phyloP scores from a whole-genome alignment of 2,113 vertebrate species.

The Dolichallabes microphthalmus region DNA sequence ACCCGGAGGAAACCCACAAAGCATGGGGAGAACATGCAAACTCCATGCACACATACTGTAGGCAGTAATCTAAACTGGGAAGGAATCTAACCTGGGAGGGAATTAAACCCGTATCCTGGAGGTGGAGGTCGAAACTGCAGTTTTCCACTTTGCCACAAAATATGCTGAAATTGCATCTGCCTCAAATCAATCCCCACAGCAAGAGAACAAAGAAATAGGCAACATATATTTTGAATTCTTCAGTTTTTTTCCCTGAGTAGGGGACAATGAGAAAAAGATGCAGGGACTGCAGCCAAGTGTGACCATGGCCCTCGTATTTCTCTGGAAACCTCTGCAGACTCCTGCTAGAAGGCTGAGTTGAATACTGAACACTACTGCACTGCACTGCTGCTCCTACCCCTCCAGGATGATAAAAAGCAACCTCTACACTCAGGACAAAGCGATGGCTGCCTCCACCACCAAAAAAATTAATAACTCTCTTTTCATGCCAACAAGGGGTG shows the following conservation, averaged over 20 bases:
- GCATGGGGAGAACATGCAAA: too few species aligned
- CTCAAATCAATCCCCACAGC: too few species aligned
- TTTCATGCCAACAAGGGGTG: conserved; percentile 1
- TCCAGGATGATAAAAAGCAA: conserved; percentile 47
- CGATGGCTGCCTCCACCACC: conserved; percentile 26
- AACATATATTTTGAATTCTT: conserved; percentile 7
- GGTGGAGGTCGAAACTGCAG: too few species aligned
- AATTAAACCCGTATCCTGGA: too few species aligned
- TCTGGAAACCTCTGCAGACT: conserved; percentile 61
- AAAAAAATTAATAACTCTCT: conserved; percentile 31
- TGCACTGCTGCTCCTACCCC: conserved; percentile 56
- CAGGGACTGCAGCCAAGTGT: conserved; percentile 70
- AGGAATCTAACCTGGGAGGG: too few species aligned
- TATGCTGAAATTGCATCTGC: too few species aligned
- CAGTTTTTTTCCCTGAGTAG: background rate
- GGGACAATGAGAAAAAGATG: conserved; percentile 47
- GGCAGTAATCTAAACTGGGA: too few species aligned
- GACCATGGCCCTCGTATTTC: conserved; percentile 73
- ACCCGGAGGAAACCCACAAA: too few species aligned
- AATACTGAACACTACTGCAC: conserved; percentile 74
- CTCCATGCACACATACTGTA: too few species aligned
- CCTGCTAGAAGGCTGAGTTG: conserved; percentile 65
- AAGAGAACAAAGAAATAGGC: conserved; percentile 12
- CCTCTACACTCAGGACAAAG: conserved; percentile 42
- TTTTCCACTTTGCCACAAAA: too few species aligned